These are phyloP conservation scores for Papilio helenus DNA, from an alignment of 1,140 invertebrate species.

Conservation along the genomic window DNA sequence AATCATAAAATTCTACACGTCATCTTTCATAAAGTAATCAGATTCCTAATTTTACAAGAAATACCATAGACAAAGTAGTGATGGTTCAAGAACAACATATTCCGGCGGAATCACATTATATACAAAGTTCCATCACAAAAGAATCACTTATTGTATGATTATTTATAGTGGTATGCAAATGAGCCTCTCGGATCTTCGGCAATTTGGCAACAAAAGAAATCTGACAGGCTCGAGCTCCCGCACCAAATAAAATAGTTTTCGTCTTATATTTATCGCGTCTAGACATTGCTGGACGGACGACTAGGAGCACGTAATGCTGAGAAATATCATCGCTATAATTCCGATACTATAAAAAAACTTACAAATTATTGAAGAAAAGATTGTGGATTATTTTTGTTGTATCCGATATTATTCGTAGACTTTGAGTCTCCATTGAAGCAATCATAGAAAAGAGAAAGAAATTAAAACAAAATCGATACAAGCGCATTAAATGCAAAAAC, in stretches of 20 bases:
- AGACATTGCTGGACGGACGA: constrained; percentile 30
- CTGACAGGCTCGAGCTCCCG: constrained; percentile 31
- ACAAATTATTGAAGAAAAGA: background rate
- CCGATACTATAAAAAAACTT: constrained; percentile 16
- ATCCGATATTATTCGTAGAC: background rate
- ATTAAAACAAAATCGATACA: background rate
- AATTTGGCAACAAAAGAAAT: constrained; percentile 39
- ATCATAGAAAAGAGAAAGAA: background rate
- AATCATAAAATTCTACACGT: background rate
- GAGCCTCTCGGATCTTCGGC: constrained; percentile 14
- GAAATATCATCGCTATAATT: constrained; percentile 23
- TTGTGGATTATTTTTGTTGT: background rate
- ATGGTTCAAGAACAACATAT: background rate
- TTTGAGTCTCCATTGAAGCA: too few relatives aligned
- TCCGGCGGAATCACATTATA: background rate
- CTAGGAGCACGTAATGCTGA: constrained; percentile 20
- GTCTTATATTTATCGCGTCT: constrained; percentile 40
- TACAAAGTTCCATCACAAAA: constrained; percentile 1
- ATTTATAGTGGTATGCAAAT: constrained; percentile 29
- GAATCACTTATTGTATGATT: constrained; percentile 12
- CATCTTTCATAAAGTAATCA: background rate
- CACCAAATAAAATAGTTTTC: constrained; percentile 36
- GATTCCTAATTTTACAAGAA: background rate
- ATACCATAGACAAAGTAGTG: background rate
- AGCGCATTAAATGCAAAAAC: constrained; percentile 20